These are phyloP conservation scores for Eupithecia dodoneata DNA, from an alignment of 2,888 invertebrate species.

Conservation along the genomic window DNA sequence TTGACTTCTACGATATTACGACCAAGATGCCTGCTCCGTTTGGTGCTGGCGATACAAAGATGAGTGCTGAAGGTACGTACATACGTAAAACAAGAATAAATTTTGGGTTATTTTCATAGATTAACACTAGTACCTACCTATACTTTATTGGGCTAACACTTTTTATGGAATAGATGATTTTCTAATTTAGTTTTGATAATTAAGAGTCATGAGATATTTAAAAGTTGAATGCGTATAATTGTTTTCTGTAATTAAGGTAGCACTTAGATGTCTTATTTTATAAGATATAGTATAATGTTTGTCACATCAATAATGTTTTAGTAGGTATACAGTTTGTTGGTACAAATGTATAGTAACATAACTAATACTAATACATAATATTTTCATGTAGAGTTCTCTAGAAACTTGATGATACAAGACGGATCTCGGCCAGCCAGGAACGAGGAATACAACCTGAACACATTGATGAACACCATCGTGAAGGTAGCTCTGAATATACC, in stretches of 20 bases:
- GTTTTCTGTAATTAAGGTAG: no score
- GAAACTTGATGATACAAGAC: constrained; percentile 66
- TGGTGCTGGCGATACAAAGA: constrained; percentile 51
- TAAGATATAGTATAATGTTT: no score
- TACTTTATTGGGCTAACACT: no score
- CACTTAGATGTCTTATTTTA: no score
- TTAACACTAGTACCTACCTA: no score
- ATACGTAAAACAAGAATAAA: background rate
- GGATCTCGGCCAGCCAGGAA: constrained; percentile 51
- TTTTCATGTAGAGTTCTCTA: constrained; percentile 59
- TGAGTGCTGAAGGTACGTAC: constrained; percentile 54
- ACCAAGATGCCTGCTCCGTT: constrained; percentile 67
- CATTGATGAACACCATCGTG: constrained; percentile 90
- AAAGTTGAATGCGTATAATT: no score
- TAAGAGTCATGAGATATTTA: no score
- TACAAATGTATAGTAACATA: no score
- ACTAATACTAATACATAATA: background rate
- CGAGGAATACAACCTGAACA: constrained; percentile 61
- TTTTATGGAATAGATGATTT: no score
- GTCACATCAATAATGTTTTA: no score
- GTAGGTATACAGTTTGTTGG: no score
- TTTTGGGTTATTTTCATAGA: background rate
- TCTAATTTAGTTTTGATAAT: no score
- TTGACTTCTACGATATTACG: constrained; percentile 93
- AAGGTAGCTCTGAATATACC: constrained; percentile 87